Conservation (phyloP, 1,140 invertebrate species). For the Bombyx mandarina region DNA sequence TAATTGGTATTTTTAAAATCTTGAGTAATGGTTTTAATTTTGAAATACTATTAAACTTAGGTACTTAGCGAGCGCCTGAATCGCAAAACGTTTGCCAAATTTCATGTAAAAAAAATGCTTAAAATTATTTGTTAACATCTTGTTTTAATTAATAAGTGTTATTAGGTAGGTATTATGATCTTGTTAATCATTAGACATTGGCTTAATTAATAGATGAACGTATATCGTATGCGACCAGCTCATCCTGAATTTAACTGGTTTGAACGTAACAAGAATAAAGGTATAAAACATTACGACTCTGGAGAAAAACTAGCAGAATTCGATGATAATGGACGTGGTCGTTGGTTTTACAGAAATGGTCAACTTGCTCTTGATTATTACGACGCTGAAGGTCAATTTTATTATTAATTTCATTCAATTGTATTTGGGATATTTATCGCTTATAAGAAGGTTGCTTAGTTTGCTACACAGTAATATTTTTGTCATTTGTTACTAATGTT, state of each 20-base stretch:
- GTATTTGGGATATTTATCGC: background rate
- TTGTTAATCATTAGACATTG: background rate
- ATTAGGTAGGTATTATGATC: background rate
- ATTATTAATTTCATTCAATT: background rate
- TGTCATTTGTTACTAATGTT: too few species aligned
- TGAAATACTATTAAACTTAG: too few species aligned
- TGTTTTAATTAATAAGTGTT: slow-evolving; percentile 1
- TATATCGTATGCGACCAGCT: slow-evolving; percentile 56
- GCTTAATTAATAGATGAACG: slow-evolving; percentile 43
- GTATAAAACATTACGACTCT: slow-evolving; percentile 38
- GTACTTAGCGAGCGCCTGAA: too few species aligned
- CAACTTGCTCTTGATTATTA: slow-evolving; percentile 54
- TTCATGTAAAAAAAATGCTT: too few species aligned
- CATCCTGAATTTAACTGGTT: slow-evolving; percentile 63
- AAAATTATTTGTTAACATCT: too few species aligned
- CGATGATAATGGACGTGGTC: slow-evolving; percentile 44
- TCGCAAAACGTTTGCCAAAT: too few species aligned
- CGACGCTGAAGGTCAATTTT: slow-evolving; percentile 39
- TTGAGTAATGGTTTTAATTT: too few species aligned
- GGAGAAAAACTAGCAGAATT: slow-evolving; percentile 56
- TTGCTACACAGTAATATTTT: too few species aligned
- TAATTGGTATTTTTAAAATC: too few species aligned
- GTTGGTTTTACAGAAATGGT: slow-evolving; percentile 49
- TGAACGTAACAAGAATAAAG: slow-evolving; percentile 48
- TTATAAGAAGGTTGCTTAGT: too few species aligned